Evolutionary conservation across 2,888 invertebrate species (phyloP).

Genomic region (Stenurella melanura): DNA sequence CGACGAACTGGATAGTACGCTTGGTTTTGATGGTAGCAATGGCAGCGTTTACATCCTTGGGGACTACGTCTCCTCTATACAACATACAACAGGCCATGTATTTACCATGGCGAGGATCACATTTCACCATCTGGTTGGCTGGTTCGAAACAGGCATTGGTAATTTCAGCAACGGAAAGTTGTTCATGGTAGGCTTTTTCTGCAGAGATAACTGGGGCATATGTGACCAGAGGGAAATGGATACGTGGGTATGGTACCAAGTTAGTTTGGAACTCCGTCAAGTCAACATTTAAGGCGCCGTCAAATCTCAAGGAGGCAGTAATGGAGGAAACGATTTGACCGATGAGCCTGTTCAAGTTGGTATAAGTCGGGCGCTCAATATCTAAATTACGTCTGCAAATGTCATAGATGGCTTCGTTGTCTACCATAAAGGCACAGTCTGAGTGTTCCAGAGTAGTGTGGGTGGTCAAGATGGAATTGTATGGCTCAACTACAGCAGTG

Average conservation of each 20-base stretch:
- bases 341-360: slow-evolving; percentile 95
- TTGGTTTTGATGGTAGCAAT: slow-evolving; percentile 97
- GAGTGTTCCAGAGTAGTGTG: slow-evolving; percentile 97
- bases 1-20: slow-evolving; percentile 94
- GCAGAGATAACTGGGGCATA: slow-evolving; percentile 95
- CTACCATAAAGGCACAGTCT: slow-evolving; percentile 97
- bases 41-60: slow-evolving; percentile 96
- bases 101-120: slow-evolving; percentile 93
- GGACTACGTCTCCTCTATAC: slow-evolving; percentile 84
- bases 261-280: slow-evolving; percentile 96
- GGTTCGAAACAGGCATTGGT: slow-evolving; percentile 98
- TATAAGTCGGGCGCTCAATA: slow-evolving; percentile 96
- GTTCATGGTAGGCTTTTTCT: slow-evolving; percentile 96
- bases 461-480: slow-evolving; percentile 97
- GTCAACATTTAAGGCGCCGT: slow-evolving; percentile 95
- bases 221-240: slow-evolving; percentile 95
- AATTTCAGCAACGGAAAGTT: slow-evolving; percentile 92
- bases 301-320: slow-evolving; percentile 94
- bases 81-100: slow-evolving; percentile 98
- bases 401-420: slow-evolving; percentile 93
- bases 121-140: slow-evolving; percentile 96
- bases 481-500: slow-evolving; percentile 96
- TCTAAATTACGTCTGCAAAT: slow-evolving; percentile 96
- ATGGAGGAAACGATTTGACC: slow-evolving; percentile 96
- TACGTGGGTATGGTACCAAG: slow-evolving; percentile 96